Evolutionary conservation across 2,797 vertebrate genomes (phyloP).

Genomic region (Galagoides demidoff): DNA sequence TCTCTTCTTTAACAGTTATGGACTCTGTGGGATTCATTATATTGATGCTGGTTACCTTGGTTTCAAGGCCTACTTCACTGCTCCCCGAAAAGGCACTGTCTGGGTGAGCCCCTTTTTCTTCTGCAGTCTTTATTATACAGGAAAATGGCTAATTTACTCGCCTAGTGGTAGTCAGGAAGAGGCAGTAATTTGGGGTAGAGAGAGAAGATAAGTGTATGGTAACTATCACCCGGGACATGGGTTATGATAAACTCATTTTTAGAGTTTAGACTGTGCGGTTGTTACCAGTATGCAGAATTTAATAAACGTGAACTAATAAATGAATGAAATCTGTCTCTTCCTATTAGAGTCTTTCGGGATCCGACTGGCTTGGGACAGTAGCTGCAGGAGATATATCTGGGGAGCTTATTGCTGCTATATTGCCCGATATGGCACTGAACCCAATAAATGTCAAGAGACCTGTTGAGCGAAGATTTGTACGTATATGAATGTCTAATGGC

Average conservation of each 20-base stretch:
- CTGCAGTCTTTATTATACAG: neutral
- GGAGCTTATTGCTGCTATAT: slow-evolving; percentile 90
- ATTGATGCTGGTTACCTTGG: slow-evolving; percentile 91
- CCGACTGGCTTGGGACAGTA: slow-evolving; percentile 93
- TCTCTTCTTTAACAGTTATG: slow-evolving; percentile 84
- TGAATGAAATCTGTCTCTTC: slow-evolving; percentile 49
- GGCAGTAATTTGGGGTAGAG: neutral
- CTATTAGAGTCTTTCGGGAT: slow-evolving; percentile 93
- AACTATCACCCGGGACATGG: neutral
- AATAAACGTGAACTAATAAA: neutral
- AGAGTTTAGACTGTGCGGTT: neutral
- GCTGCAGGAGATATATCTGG: slow-evolving; percentile 91
- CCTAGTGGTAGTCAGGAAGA: neutral
- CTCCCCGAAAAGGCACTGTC: slow-evolving; percentile 91
- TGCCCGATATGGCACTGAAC: slow-evolving; percentile 88
- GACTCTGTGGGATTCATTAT: slow-evolving; percentile 94
- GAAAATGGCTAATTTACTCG: slow-evolving; percentile 3
- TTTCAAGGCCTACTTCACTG: slow-evolving; percentile 90
- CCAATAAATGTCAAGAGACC: slow-evolving; percentile 89
- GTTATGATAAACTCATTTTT: slow-evolving; percentile 21
- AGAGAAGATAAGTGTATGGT: neutral
- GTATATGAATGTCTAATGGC: slow-evolving; percentile 63
- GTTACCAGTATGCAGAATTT: neutral
- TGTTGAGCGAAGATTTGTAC: slow-evolving; percentile 92
- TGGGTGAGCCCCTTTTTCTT: slow-evolving; percentile 91